A percentile compares a stretch with the other conserved stretches of the same genome.
Evolutionary conservation across 2,113 vertebrate genomes (phyloP).

Genomic region (Aldabrachelys gigantea): DNA sequence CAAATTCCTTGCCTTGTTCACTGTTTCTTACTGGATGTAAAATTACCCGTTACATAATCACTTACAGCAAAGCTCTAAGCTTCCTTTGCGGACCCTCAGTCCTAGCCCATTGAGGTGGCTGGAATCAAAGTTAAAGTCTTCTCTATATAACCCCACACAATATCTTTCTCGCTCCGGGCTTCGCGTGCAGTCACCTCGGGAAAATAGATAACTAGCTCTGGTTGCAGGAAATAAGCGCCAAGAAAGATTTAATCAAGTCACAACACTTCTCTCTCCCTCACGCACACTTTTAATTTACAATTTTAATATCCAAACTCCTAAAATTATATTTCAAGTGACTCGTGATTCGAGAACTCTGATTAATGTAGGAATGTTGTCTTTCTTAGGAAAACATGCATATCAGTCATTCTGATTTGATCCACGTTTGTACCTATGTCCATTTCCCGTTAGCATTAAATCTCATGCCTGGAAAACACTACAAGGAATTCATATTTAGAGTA

Average conservation of each 20-base stretch:
- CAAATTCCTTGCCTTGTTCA: slow-evolving; percentile 58
- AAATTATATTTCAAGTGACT: background rate
- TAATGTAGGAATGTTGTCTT: background rate
- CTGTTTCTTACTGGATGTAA: slow-evolving; percentile 66
- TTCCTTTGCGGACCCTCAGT: background rate
- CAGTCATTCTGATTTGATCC: background rate
- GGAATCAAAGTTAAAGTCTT: background rate
- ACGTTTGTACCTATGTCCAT: background rate
- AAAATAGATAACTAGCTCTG: background rate
- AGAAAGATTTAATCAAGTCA: background rate
- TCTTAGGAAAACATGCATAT: background rate
- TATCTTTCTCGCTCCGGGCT: background rate
- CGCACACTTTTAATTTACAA: background rate
- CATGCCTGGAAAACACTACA: slow-evolving; percentile 36
- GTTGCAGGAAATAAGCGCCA: background rate
- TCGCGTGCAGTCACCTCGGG: background rate
- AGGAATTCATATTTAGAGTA: background rate
- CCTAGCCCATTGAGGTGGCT: background rate
- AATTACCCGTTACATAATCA: slow-evolving; percentile 72
- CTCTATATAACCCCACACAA: background rate
- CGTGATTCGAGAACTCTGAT: background rate
- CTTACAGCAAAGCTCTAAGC: background rate
- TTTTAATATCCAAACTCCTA: background rate
- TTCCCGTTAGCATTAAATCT: slow-evolving; percentile 7
- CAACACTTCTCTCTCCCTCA: background rate